Base-by-base conservation (phyloP, 2,888 invertebrate genomes). In the Heliconius charithonia region DNA sequence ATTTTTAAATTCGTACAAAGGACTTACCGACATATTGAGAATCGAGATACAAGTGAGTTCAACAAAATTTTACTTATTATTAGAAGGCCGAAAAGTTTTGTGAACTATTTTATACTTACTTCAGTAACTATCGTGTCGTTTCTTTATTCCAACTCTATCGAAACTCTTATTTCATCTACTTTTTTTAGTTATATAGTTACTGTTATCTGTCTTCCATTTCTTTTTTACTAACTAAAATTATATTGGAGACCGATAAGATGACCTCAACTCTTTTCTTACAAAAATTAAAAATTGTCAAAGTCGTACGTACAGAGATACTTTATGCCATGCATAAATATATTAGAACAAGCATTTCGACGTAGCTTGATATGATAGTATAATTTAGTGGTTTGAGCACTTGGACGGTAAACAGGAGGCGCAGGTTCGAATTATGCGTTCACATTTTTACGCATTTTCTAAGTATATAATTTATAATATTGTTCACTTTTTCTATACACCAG, bases 401-500 rank as follows among this genome's bases (percentile, higher is more conserved):
- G 19, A 2, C 19, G 56, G 56, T 59, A 41, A 41, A 10, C 13
- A 37, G 13, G 51, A 51, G 51, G 51, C 7, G 22, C 19, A 22
- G 51, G 19, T 51, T 51, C 22, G 7, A 22, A 7, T 22, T 2
- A 7, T 2, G 51, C 19, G 7, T 51, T 4, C 22, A 51, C 6
- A 22, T 22, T 51, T 22, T 51, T 51, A 51, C 45, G 19, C 45
- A 0, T 19, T 51, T 19, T 51, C 19, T 19, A 6, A 37, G 45
- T 45, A 45, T 3, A 29, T 32, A 10, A 32, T 29, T 66, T 29
- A 19, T 22, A n/a, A 22, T 19, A 12, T 63, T 45, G 51, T 22
- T 22, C 2, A 9, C 9, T 19, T 51, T 51, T 51, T 22, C 9
- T 51, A 51, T 22, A 22, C 19, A 51, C 22, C n/a, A 95, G 95